Conservation (phyloP, 1,140 invertebrate genomes). For the Scaptomyza hsui region DNA sequence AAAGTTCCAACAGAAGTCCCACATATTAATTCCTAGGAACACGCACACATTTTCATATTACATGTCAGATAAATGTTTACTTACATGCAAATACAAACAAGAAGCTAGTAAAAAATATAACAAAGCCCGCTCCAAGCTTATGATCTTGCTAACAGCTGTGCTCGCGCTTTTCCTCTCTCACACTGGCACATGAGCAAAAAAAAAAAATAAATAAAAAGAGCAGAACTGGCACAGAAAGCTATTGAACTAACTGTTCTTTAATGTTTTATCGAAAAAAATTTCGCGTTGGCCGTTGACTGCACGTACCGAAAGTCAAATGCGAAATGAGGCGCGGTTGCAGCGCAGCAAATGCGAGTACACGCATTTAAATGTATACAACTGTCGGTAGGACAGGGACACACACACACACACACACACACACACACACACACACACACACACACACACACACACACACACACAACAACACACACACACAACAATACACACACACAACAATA, state of each 20-base stretch:
- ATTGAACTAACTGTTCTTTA: constrained; percentile 43
- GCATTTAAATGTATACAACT: constrained; percentile 43
- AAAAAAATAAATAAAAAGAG: constrained; percentile 53
- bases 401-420: not conserved
- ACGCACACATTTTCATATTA: constrained; percentile 2
- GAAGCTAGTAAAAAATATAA: constrained; percentile 28
- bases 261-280: constrained; percentile 20
- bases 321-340: constrained; percentile 49
- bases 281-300: constrained; percentile 42
- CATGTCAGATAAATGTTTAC: constrained; percentile 12
- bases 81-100: constrained; percentile 38
- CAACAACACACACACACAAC: no score
- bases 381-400: constrained; percentile 3
- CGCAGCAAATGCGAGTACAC: constrained; percentile 41
- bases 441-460: not conserved
- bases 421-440: constrained; percentile 6
- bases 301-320: constrained; percentile 65
- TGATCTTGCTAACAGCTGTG: constrained; percentile 23
- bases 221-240: constrained; percentile 47
- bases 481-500: no score
- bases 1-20: no score
- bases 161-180: constrained; percentile 56
- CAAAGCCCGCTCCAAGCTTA: constrained; percentile 30
- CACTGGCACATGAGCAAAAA: constrained; percentile 59
- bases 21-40: not conserved